Base-by-base conservation (phyloP, 1,140 invertebrate species). In the Cydia pomonella region DNA sequence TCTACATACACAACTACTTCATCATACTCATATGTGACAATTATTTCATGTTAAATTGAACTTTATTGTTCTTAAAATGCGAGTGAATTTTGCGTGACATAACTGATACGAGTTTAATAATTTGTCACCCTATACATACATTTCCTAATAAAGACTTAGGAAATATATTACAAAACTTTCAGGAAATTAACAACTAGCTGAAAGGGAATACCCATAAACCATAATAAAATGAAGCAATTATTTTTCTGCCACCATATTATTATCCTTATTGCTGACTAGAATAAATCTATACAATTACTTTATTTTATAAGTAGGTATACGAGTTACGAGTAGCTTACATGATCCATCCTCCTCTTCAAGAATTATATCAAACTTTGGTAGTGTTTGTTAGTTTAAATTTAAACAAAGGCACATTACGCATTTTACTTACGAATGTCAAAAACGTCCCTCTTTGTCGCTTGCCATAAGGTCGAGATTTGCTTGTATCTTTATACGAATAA, bases 151-250 rank as follows among this genome's bases (percentile, higher is more conserved):
- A 21, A n/a, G 16, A 5, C 50, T 18, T 53, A 53, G n/a, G 21
- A 23, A 73, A 73, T 74, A 62, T 69, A 72, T 33, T 72, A 72
- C 16, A 12, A 63, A 33, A 53, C 69, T 63, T 72, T 3, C 53
- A 59, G 53, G 21, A 59, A 23, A 59, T 18, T 23, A 59, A 59
- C 53, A 23, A 59, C 3, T 23, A 1, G 53, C 21, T 59, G 53
- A 12, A 21, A 59, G 53, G 53, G 53, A 59, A 59, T 59, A 59
- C 53, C 53, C 7, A 59, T 59, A 59, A 21, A n/a, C n/a, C n/a
- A n/a, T n/a, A n/a, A n/a, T n/a, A 2, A 23, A 23, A n/a, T n/a
- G 23, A 23, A 59, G 38, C 18, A 62, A 23, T 50, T 33, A 44
- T 44, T 44, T 44, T 41, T 18, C 18, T n/a, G 1, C n/a, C n/a